phyloP scores from a whole-genome alignment of 2,888 invertebrate genomes.

The Dynastes grantii region DNA sequence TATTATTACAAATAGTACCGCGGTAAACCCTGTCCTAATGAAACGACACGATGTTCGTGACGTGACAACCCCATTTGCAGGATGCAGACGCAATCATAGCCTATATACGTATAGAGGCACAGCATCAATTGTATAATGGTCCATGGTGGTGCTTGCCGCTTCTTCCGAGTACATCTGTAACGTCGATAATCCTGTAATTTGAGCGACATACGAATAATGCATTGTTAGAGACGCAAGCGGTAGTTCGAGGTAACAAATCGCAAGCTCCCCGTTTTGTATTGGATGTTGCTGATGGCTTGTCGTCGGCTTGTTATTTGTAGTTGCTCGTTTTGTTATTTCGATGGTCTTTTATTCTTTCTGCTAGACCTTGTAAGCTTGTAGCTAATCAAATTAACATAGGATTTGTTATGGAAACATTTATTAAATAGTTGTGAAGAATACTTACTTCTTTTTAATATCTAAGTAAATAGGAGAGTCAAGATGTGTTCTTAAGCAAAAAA shows the following conservation, averaged over 20 bases:
- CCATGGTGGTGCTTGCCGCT: constrained; percentile 16
- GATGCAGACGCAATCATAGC: constrained; percentile 7
- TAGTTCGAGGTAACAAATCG: constrained; percentile 63
- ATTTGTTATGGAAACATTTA: neutral
- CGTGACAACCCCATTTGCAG: constrained; percentile 33
- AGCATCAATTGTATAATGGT: constrained; percentile 17
- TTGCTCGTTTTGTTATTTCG: neutral
- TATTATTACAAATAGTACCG: constrained; percentile 51
- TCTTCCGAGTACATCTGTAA: constrained; percentile 50
- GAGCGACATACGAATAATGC: constrained; percentile 57
- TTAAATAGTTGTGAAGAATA: no score
- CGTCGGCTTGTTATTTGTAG: neutral
- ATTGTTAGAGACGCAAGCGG: constrained; percentile 22
- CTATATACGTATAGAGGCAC: neutral
- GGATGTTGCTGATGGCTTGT: constrained; percentile 12
- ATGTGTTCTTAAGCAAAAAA: no score
- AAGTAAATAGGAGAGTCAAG: no score
- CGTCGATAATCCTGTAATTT: constrained; percentile 66
- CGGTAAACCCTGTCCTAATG: neutral
- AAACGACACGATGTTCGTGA: neutral
- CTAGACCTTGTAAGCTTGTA: no score
- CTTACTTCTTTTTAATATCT: no score
- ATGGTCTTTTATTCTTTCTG: neutral
- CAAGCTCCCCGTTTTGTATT: constrained; percentile 60
- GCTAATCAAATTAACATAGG: no score